A percentile compares a stretch with the other conserved stretches of the same genome.
Conservation (phyloP, 2,113 vertebrate species). For the Salvator merianae region DNA sequence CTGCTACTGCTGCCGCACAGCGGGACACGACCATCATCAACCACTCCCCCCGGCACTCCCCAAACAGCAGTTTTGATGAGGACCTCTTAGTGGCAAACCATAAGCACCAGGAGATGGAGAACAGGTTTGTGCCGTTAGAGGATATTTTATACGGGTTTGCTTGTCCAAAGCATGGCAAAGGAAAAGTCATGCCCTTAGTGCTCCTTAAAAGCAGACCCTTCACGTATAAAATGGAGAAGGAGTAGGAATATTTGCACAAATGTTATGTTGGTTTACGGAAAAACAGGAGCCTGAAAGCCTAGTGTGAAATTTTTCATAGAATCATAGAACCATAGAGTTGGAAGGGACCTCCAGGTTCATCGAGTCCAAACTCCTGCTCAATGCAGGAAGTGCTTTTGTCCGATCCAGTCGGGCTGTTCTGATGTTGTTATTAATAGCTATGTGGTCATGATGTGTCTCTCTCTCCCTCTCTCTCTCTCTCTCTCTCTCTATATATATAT, state of each 20-base stretch:
- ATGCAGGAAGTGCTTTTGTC: no score
- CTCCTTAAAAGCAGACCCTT: neutral
- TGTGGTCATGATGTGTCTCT: neutral
- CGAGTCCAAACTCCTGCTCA: no score
- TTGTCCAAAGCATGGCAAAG: neutral
- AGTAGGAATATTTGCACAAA: neutral
- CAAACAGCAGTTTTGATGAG: constrained; percentile 93
- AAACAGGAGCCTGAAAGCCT: neutral
- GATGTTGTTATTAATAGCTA: neutral
- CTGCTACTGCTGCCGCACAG: constrained; percentile 92
- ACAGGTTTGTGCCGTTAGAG: constrained; percentile 76
- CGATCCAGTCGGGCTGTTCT: neutral
- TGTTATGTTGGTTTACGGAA: no score
- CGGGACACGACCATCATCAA: constrained; percentile 98
- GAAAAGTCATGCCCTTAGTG: neutral
- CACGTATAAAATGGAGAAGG: neutral
- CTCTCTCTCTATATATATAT: no score
- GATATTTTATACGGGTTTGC: neutral
- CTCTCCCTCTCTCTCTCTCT: no score
- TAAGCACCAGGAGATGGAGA: constrained; percentile 96
- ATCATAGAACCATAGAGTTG: no score
- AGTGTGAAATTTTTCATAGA: no score
- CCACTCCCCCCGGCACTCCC: constrained; percentile 90
- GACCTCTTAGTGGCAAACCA: constrained; percentile 84
- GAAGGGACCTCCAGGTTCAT: no score